phyloP scores from a whole-genome alignment of 2,113 vertebrate genomes.

The Cynoglossus semilaevis region DNA sequence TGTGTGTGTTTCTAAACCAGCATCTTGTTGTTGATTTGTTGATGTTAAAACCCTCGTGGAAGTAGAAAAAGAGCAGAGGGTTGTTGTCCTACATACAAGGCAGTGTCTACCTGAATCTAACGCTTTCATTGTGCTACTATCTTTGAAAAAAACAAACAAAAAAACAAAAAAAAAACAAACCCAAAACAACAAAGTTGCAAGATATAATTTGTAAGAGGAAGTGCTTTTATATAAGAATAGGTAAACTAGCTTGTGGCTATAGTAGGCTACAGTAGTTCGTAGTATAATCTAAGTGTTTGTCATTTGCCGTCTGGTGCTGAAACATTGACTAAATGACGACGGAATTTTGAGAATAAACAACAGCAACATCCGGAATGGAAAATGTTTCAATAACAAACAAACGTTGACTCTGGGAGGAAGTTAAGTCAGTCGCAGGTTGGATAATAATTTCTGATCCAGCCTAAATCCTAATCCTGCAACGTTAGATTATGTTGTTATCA shows the following conservation, averaged over 20 bases:
- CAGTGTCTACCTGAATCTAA: conserved; percentile 83
- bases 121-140: conserved; percentile 79
- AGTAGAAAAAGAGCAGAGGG: conserved; percentile 77
- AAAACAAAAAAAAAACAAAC: neutral
- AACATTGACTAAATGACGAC: conserved; percentile 41
- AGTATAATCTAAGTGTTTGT: conserved; percentile 67
- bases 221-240: conserved; percentile 76
- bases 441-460: too few species aligned
- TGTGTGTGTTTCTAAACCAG: neutral
- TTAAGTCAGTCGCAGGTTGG: too few species aligned
- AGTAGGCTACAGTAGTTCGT: conserved; percentile 69
- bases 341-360: too few species aligned
- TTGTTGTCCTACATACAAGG: conserved; percentile 79
- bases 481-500: too few species aligned
- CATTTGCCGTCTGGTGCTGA: conserved; percentile 65
- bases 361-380: too few species aligned
- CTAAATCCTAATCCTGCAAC: too few species aligned
- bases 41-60: conserved; percentile 24
- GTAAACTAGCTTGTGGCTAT: conserved; percentile 74
- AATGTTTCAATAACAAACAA: too few species aligned
- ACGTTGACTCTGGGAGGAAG: too few species aligned
- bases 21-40: conserved; percentile 19
- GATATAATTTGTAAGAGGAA: conserved; percentile 74
- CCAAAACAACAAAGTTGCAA: conserved; percentile 53
- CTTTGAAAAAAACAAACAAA: conserved; percentile 48